Evolutionary conservation across 2,797 vertebrate genomes (phyloP), one percentile per base, ranked within the genome.

Genomic region (Urosaurus nigricauda): DNA sequence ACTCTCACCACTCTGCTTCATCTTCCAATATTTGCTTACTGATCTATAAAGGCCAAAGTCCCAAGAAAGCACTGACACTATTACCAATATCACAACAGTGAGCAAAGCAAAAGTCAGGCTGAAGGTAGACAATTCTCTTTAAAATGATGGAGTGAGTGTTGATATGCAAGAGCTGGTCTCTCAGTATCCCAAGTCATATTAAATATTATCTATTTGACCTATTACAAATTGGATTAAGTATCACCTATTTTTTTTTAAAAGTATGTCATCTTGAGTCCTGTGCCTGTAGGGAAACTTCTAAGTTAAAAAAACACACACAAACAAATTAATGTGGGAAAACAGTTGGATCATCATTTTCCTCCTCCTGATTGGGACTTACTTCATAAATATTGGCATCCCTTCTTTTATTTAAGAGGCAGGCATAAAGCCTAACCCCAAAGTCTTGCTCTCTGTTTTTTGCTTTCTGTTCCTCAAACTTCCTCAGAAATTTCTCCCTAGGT

Each of bases 401-500:
- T 79, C 60, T 71, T 87, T 58, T n/a, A 19, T 51, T 87, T 78
- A 32, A 47, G 47, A 75, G 11, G 32, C 13, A 83, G 21, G 51
- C 29, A 40, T 68, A 51, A 35, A 88, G 47, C n/a, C 47, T 68
- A 35, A 68, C 47, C 83, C 13, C 79, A 19, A 26, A 2, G 0
- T 0, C 47, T 68, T 37, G 53, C 26, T 73, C 21, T 82, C 21
- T 21, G 8, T 6, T 9, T 78, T 65, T 60, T 12, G 51, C 6
- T 65, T 16, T 74, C 63, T 58, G 37, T 75, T 73, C 58, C 53
- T 79, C 77, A 84, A 13, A 53, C 16, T 26, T 68, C 51, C 78
- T 37, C 19, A 12, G 60, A 85, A 79, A 32, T 24, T 79, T 85
- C 84, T 43, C 83, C 77, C 86, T 80, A 85, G 56, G 21, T 29